Base-by-base conservation (phyloP, 2,113 vertebrate species). In the Xiphias gladius region DNA sequence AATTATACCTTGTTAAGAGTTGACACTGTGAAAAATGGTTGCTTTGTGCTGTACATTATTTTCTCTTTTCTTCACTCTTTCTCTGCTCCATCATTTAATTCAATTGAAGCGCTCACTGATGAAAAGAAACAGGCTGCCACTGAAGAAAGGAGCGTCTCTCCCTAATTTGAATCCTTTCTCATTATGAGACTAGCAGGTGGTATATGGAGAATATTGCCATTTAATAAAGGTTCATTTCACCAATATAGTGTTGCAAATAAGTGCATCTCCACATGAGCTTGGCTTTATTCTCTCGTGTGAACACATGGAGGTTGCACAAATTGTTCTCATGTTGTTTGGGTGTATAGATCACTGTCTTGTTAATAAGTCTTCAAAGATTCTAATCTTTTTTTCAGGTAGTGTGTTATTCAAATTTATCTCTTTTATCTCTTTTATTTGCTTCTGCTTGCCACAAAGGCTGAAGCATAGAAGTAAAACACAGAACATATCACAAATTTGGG, bases 191-290 rank as follows among this genome's bases (percentile, higher is more conserved):
- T 88, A 82, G 92, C 91, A 91, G 91, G 92, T 93, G 92, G 90
- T 90, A 89, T 83, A 86, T 88, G 85, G 85, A 89, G 84, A 92
- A 91, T 89, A 93, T 92, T 90, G 79, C 88, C 69, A 62, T 86
- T 92, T 90, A 86, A 89, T 91, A 89, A 90, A 91, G 88, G 88
- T 88, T 93, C 84, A 88, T 90, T 93, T 93, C 86, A 91, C 92
- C 71, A 74, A 82, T 82, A 84, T 71, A 85, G 54, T 64, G 35
- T 73, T 73, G 70, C 61, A 67, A 83, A 85, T 83, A 84, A 88
- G 78, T 73, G 71, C 69, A 82, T 82, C 73, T 80, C 83, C 78
- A 80, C 78, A 86, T 62, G 86, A 83, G 84, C 76, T 67, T 16
- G 17, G 55, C 73, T 85, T 85, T 82, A 72, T 81, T 86, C 70